phyloP scores from a whole-genome alignment of 2,797 vertebrate species.

The Rhyacichthys aspro region DNA sequence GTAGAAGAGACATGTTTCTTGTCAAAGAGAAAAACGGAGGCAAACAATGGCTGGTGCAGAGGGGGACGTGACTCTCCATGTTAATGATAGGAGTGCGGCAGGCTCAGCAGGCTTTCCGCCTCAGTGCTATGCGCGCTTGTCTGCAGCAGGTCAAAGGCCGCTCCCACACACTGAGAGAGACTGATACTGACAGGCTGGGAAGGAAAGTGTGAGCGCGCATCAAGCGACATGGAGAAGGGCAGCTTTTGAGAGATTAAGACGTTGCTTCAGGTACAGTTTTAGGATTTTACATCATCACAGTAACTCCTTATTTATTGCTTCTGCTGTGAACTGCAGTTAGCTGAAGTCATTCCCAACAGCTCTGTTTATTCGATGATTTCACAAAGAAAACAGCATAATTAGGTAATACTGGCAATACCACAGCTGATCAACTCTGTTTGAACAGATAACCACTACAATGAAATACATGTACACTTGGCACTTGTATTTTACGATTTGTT shows the following conservation, averaged over 20 bases:
- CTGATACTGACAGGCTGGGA: slow-evolving; percentile 49
- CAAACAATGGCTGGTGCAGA: slow-evolving; percentile 66
- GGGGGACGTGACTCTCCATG: slow-evolving; percentile 71
- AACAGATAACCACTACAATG: no score
- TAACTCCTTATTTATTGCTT: not conserved
- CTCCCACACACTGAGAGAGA: slow-evolving; percentile 59
- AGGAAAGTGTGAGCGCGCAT: slow-evolving; percentile 36
- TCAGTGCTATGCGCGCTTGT: slow-evolving; percentile 52
- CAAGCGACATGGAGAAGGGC: slow-evolving; percentile 5
- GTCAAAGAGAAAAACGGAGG: slow-evolving; percentile 53
- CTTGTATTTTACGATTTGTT: no score
- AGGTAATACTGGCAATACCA: no score
- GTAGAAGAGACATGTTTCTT: slow-evolving; percentile 32
- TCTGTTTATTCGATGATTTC: slow-evolving; percentile 53
- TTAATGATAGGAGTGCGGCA: slow-evolving; percentile 74
- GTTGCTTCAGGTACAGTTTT: not conserved
- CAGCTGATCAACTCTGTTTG: no score
- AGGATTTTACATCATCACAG: not conserved
- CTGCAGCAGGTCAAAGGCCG: slow-evolving; percentile 67
- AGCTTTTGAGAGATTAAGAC: not conserved
- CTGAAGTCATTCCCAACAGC: not conserved
- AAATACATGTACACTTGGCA: no score
- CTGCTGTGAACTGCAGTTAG: not conserved
- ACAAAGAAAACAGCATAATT: no score
- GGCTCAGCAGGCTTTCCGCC: slow-evolving; percentile 57